A percentile compares a stretch with the other conserved stretches of the same genome.
Conservation (phyloP, 2,888 invertebrate genomes). For the Euzetes globulus region DNA sequence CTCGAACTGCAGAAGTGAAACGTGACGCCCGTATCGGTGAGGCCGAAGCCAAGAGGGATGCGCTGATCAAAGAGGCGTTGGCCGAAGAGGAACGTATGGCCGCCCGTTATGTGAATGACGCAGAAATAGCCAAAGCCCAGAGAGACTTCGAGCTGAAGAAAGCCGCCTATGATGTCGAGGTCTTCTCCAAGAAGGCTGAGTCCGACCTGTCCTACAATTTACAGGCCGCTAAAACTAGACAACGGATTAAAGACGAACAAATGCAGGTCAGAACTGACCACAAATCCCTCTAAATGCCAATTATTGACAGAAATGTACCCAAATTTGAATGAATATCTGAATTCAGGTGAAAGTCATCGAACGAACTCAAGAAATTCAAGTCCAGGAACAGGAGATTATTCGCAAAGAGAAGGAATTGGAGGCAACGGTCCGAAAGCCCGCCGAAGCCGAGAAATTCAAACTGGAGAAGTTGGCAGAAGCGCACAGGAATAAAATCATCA, state of each 20-base stretch:
- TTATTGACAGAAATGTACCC: slow-evolving; percentile 51
- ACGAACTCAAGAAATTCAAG: slow-evolving; percentile 81
- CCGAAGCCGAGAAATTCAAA: slow-evolving; percentile 85
- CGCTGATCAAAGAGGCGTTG: slow-evolving; percentile 51
- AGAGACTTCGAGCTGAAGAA: slow-evolving; percentile 94
- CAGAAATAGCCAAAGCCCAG: slow-evolving; percentile 93
- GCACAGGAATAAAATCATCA: slow-evolving; percentile 59
- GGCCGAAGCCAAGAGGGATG: slow-evolving; percentile 84
- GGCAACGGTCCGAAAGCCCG: slow-evolving; percentile 83
- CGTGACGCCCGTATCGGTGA: slow-evolving; percentile 94
- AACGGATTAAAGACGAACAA: slow-evolving; percentile 89
- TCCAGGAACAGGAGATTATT: slow-evolving; percentile 92
- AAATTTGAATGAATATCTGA: neutral
- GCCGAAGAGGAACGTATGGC: slow-evolving; percentile 58
- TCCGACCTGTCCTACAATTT: slow-evolving; percentile 87
- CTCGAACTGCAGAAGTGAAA: slow-evolving; percentile 87
- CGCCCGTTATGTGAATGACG: slow-evolving; percentile 80
- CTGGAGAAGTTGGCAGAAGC: slow-evolving; percentile 92
- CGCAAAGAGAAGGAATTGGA: slow-evolving; percentile 85
- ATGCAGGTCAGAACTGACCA: slow-evolving; percentile 60
- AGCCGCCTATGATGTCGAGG: slow-evolving; percentile 92
- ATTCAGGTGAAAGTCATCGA: slow-evolving; percentile 60
- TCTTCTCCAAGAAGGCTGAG: slow-evolving; percentile 87
- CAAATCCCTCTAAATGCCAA: neutral
- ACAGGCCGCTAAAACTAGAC: slow-evolving; percentile 91